phyloP scores from a whole-genome alignment of 2,113 vertebrate genomes.

The Brachirus orientalis region DNA sequence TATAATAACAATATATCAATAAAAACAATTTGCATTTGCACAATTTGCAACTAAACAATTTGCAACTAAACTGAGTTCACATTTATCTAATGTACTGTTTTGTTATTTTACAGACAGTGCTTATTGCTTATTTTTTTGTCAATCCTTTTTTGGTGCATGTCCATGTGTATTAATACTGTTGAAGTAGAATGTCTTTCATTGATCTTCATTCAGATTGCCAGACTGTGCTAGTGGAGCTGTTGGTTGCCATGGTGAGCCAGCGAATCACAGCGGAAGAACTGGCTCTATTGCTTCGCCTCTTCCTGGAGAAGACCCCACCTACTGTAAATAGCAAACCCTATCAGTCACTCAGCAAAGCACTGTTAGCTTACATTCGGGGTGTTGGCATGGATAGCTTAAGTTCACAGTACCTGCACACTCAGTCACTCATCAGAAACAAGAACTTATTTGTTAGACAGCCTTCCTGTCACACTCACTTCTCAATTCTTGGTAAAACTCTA shows the following conservation, averaged over 20 bases:
- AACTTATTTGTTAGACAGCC: slow-evolving; percentile 8
- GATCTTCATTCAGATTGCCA: slow-evolving; percentile 87
- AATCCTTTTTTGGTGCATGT: slow-evolving; percentile 26
- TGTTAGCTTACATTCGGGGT: slow-evolving; percentile 24
- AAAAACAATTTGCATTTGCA: too few species aligned
- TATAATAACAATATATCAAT: too few species aligned
- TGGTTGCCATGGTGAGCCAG: slow-evolving; percentile 92
- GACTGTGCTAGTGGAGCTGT: slow-evolving; percentile 88
- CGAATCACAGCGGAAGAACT: slow-evolving; percentile 92
- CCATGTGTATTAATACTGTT: slow-evolving; percentile 37
- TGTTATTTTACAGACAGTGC: neutral
- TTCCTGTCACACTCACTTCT: slow-evolving; percentile 15
- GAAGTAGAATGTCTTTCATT: slow-evolving; percentile 37
- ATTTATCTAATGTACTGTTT: neutral
- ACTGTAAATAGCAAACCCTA: slow-evolving; percentile 83
- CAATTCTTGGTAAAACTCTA: slow-evolving; percentile 26
- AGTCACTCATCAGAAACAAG: slow-evolving; percentile 11
- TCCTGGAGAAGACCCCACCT: slow-evolving; percentile 93
- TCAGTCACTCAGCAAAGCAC: slow-evolving; percentile 28
- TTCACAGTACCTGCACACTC: slow-evolving; percentile 2
- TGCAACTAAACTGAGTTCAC: too few species aligned
- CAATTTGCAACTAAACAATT: too few species aligned
- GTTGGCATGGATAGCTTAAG: slow-evolving; percentile 35
- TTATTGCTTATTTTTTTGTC: slow-evolving; percentile 15
- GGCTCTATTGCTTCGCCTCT: slow-evolving; percentile 89